phyloP scores from a whole-genome alignment of 2,888 invertebrate genomes.

The Hypercompe scribonia region DNA sequence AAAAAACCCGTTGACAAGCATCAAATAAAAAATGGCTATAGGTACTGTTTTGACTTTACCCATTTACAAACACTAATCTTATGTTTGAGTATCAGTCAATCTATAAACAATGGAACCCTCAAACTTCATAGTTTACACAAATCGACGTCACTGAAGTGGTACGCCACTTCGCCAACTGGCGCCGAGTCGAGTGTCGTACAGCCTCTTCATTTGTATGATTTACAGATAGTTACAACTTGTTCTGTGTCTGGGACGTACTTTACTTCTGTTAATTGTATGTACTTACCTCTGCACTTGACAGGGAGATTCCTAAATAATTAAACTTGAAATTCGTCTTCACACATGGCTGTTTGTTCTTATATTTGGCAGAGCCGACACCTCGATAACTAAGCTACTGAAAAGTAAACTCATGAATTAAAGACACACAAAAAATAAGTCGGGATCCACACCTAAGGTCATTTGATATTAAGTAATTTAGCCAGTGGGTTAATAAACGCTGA shows the following conservation, averaged over 20 bases:
- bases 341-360: not conserved
- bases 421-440: not conserved
- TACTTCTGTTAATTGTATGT: not conserved
- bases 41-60: not conserved
- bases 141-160: not conserved
- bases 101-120: not conserved
- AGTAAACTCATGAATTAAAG: not conserved
- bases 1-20: not conserved
- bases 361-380: not conserved
- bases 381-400: not conserved
- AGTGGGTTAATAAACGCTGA: not conserved
- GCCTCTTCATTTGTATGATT: slow-evolving; percentile 1
- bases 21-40: not conserved
- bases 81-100: not conserved
- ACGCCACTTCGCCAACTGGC: not conserved
- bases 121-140: not conserved
- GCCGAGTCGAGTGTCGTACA: not conserved
- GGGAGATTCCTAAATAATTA: not conserved
- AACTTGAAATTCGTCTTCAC: not conserved
- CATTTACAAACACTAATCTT: not conserved
- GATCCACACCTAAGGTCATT: not conserved
- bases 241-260: not conserved
- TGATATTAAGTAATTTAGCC: not conserved
- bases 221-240: not conserved
- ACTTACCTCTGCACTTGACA: not conserved